A percentile compares a stretch with the other conserved stretches of the same genome.
Evolutionary conservation across 2,113 vertebrate species (phyloP).

Genomic region (Anser brachyrhynchus): DNA sequence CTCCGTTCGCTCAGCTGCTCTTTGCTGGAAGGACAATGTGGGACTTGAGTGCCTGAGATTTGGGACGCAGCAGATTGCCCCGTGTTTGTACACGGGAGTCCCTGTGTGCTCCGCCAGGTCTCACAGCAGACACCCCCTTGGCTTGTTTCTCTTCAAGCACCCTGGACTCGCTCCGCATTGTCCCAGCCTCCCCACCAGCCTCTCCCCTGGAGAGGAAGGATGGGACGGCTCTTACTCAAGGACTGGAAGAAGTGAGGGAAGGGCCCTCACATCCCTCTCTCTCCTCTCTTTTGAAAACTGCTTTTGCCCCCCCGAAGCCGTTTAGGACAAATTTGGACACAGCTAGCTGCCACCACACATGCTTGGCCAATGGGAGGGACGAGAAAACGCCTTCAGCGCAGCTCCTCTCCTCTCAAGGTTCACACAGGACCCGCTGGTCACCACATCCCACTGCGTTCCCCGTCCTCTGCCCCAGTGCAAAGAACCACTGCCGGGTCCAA

Average conservation of each 20-base stretch:
- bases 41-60: neutral
- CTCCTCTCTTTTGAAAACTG: conserved; percentile 11
- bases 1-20: conserved; percentile 14
- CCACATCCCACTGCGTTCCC: conserved; percentile 49
- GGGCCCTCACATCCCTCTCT: conserved; percentile 26
- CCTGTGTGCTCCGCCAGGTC: neutral
- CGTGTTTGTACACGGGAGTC: neutral
- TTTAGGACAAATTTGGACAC: conserved; percentile 25
- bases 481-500: conserved; percentile 68
- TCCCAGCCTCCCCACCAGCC: neutral
- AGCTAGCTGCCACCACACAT: neutral
- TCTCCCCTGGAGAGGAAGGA: neutral
- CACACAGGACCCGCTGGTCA: neutral
- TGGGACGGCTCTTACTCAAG: neutral
- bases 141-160: conserved; percentile 20
- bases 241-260: neutral
- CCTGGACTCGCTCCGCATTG: neutral
- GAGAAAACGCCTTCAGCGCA: conserved; percentile 13
- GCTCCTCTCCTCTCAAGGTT: neutral
- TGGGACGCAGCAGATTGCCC: neutral
- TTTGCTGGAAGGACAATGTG: conserved; percentile 18
- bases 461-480: neutral
- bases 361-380: neutral
- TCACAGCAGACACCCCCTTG: neutral
- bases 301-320: neutral